These are phyloP conservation scores for Argynnis bischoffii DNA, from an alignment of 2,888 invertebrate genomes.

Conservation along the genomic window DNA sequence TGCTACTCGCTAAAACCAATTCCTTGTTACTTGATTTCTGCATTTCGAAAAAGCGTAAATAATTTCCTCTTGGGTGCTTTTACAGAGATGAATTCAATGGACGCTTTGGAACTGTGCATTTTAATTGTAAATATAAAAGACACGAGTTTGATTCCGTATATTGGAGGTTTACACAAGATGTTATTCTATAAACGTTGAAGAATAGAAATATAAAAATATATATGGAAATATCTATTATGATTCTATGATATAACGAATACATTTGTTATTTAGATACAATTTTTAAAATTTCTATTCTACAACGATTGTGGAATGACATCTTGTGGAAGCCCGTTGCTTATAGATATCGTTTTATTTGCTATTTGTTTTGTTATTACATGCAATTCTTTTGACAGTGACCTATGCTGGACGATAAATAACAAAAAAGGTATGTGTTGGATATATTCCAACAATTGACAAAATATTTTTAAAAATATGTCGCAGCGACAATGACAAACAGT, in stretches of 20 bases:
- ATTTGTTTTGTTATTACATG: constrained; percentile 41
- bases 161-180: too few relatives aligned
- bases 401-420: constrained; percentile 47
- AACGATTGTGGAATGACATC: too few relatives aligned
- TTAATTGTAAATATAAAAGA: constrained; percentile 54
- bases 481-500: constrained; percentile 43
- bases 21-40: constrained; percentile 82
- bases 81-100: constrained; percentile 70
- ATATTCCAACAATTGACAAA: constrained; percentile 47
- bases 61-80: constrained; percentile 78
- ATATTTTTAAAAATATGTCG: constrained; percentile 46
- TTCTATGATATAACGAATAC: too few relatives aligned
- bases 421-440: constrained; percentile 47
- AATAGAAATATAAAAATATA: not conserved
- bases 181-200: too few relatives aligned
- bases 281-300: too few relatives aligned
- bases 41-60: constrained; percentile 81
- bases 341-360: constrained; percentile 40
- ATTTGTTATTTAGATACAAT: too few relatives aligned
- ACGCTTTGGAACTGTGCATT: constrained; percentile 63
- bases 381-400: constrained; percentile 48
- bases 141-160: constrained; percentile 21
- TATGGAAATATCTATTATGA: too few relatives aligned
- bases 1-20: constrained; percentile 77
- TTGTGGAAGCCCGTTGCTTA: constrained; percentile 15